These are phyloP conservation scores for Rhizomys pruinosus DNA, from an alignment of 2,113 vertebrate genomes.

Conservation along the genomic window DNA sequence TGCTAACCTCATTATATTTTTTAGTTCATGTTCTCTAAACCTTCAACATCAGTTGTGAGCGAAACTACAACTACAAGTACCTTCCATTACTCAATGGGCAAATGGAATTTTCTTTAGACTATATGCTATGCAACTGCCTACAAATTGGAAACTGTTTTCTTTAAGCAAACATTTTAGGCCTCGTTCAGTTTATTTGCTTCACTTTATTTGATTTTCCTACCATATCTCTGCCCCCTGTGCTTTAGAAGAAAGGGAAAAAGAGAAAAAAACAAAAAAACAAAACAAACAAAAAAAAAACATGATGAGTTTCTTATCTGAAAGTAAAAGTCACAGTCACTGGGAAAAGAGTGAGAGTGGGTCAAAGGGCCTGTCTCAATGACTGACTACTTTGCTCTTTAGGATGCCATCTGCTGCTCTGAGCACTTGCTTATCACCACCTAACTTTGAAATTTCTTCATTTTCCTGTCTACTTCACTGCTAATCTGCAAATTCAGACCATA, in stretches of 20 bases:
- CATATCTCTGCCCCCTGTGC: not conserved
- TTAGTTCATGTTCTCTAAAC: not conserved
- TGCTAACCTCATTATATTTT: not conserved
- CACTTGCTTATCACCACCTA: not conserved
- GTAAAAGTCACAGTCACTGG: not conserved
- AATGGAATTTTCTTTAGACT: not conserved
- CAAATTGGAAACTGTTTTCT: not conserved
- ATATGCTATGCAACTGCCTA: not conserved
- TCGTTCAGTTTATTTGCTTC: not conserved
- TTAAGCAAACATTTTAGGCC: not conserved
- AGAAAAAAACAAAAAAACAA: too few species aligned
- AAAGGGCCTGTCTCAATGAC: slow-evolving; percentile 5
- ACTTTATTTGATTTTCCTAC: not conserved
- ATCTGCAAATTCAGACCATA: too few species aligned
- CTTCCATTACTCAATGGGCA: not conserved
- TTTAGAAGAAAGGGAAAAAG: slow-evolving; percentile 33
- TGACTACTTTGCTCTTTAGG: not conserved
- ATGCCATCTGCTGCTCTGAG: not conserved
- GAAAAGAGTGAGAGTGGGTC: not conserved
- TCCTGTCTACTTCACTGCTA: not conserved
- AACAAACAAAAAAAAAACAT: too few species aligned
- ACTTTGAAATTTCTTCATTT: not conserved
- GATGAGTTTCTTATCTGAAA: not conserved
- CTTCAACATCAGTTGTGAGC: not conserved
- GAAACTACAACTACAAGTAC: not conserved